Evolutionary conservation across 2,113 vertebrate species (phyloP), one percentile per base, ranked within the genome.

Genomic region (Hirundichthys speculiger): DNA sequence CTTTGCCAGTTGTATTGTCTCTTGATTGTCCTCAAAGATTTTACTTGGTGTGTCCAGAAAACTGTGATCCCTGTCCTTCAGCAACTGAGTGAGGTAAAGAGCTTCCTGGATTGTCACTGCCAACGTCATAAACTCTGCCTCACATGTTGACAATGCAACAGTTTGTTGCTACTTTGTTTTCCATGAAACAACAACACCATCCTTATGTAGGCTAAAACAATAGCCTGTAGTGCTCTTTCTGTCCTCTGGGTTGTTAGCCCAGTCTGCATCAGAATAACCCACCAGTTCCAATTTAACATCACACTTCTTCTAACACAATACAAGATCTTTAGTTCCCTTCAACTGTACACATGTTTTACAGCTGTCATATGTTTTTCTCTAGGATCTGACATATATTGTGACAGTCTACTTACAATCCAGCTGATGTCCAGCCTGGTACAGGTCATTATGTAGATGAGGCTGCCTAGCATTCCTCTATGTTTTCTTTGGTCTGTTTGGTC

Each of bases 401-500:
- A 53, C 27, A 53, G 27, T 34, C 13, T 55, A 8, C 53, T 55
- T 6, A 55, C 34, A 22, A 55, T 55, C 53, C 53, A 55, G 19
- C 38, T 41, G 19, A 55, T 55, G 13, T 55, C 53, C 8, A 13
- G 53, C 4, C 38, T 55, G 43, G 43, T 46, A 6, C 43, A 46
- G 1, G n/a, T 46, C 43, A 46, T 46, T 2, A 18, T 18, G n/a
- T 46, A 46, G 11, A 46, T 46, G 16, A 46, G n/a, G 18, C 43
- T 46, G 2, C 43, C 43, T 10, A 19, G 14, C 19, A 55, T 55
- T 22, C 38, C 53, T 21, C 53, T 40, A 19, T 55, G 40, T 4
- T 41, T 21, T 40, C 6, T 55, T 5, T 39, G 53, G 22, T 55
- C 19, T 21, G 13, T 40, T 55, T 39, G 18, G 7, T 39, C 6